Evolutionary conservation across 2,797 vertebrate genomes (phyloP), one percentile per base, ranked within the genome.

Genomic region (Stomatorhinus walkeri): DNA sequence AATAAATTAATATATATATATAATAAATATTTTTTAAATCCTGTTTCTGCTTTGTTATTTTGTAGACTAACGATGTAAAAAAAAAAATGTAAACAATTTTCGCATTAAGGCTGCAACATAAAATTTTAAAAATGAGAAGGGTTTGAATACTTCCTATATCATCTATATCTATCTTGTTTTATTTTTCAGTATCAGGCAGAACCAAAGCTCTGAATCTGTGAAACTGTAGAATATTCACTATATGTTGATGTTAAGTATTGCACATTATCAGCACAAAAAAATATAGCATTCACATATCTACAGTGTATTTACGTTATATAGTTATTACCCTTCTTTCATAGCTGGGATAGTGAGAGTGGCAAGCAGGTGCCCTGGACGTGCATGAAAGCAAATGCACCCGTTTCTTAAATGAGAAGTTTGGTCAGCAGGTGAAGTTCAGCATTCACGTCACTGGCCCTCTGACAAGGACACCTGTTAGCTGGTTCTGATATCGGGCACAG

Each of bases 391-490:
- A 28, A 14, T 10, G 40, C 85, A 22, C 24, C 12, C 36, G 3
- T 40, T 22, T 32, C 56, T 19, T 76, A 83, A 61, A 59, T 40
- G 43, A 59, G 88, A 28, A 89, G 68, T 91, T 89, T 52, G 91
- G 91, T 91, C 91, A 91, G 81, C 91, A 93, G 94, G 92, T 95
- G 92, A 95, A 95, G 94, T 93, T 95, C 93, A 93, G 48, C 72
- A 86, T 93, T 93, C 3, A 87, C 92, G 84, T 96, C 93, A 94
- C 28, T 48, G 88, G 92, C 92, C 93, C 91, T 94, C 94, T 89
- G 89, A 90, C 94, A 95, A 95, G 94, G 94, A 91, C 95, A 93
- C 92, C 93, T 94, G 94, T 93, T 93, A 90, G 88, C 91, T 90
- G 76, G 10, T 61, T 76, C 84, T 19, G 94, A 90, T 90, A 94